Evolutionary conservation across 2,888 invertebrate species (phyloP).

Genomic region (Platypus cylindrus): DNA sequence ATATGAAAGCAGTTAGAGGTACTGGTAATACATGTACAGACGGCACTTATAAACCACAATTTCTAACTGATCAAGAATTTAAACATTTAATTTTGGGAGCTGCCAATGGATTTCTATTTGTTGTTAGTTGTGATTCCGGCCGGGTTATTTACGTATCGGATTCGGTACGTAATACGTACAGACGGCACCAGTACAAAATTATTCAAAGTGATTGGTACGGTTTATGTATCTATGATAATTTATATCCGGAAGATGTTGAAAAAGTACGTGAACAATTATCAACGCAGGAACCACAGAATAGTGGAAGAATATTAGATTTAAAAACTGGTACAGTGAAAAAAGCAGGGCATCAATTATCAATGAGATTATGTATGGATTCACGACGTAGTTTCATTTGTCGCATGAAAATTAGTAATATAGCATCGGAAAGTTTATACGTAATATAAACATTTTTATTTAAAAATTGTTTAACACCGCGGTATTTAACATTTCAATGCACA

Average conservation of each 20-base stretch:
- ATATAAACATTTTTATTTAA: too few species aligned
- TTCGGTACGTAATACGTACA: constrained; percentile 91
- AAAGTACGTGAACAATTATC: constrained; percentile 93
- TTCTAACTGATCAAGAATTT: constrained; percentile 94
- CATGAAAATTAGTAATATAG: constrained; percentile 83
- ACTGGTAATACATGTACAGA: constrained; percentile 90
- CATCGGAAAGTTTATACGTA: too few species aligned
- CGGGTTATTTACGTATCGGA: constrained; percentile 95
- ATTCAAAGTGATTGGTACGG: constrained; percentile 97
- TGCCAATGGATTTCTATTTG: constrained; percentile 94
- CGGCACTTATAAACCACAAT: constrained; percentile 94
- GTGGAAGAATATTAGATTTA: constrained; percentile 86
- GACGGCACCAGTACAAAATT: constrained; percentile 93
- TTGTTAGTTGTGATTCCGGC: constrained; percentile 92
- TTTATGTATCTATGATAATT: constrained; percentile 83
- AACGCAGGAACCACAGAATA: constrained; percentile 89
- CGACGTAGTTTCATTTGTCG: constrained; percentile 96
- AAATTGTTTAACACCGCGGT: too few species aligned
- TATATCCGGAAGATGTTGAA: constrained; percentile 95
- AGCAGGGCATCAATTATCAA: constrained; percentile 82
- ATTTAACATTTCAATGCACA: too few species aligned
- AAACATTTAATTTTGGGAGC: constrained; percentile 98
- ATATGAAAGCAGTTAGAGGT: constrained; percentile 96
- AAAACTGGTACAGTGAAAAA: constrained; percentile 98
- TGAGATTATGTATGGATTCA: constrained; percentile 95